Evolutionary conservation across 2,113 vertebrate genomes (phyloP).

Genomic region (Callipepla squamata): DNA sequence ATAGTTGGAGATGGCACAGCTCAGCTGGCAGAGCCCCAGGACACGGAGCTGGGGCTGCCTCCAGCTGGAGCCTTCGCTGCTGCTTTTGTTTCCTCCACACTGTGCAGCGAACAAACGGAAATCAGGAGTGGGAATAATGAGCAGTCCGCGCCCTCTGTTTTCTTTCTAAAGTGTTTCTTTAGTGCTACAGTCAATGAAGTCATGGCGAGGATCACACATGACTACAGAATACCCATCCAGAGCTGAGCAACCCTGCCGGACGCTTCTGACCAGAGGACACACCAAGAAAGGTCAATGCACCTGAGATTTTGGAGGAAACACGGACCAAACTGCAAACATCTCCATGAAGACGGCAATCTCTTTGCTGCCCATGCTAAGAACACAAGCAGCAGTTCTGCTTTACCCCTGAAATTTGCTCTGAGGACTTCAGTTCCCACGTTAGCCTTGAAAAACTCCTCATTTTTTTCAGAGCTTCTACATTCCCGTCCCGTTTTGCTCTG

Average conservation of each 20-base stretch:
- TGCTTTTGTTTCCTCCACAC: background rate
- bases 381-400: background rate
- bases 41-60: background rate
- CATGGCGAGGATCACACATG: background rate
- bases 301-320: background rate
- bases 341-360: background rate
- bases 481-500: background rate
- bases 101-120: background rate
- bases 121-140: background rate
- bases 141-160: background rate
- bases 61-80: background rate
- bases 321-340: background rate
- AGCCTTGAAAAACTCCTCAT: background rate
- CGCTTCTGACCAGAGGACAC: background rate
- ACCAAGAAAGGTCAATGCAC: background rate
- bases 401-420: background rate
- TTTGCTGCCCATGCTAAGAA: background rate
- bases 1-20: background rate
- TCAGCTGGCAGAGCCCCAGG: slow-evolving; percentile 40
- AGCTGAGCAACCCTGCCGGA: too few species aligned
- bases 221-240: background rate
- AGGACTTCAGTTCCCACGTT: background rate
- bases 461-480: slow-evolving; percentile 6
- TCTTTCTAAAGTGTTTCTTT: background rate
- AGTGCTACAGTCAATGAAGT: background rate